Evolutionary conservation across 2,888 invertebrate genomes (phyloP), one percentile per base, ranked within the genome.

Genomic region (Melangyna quadrimaculata): DNA sequence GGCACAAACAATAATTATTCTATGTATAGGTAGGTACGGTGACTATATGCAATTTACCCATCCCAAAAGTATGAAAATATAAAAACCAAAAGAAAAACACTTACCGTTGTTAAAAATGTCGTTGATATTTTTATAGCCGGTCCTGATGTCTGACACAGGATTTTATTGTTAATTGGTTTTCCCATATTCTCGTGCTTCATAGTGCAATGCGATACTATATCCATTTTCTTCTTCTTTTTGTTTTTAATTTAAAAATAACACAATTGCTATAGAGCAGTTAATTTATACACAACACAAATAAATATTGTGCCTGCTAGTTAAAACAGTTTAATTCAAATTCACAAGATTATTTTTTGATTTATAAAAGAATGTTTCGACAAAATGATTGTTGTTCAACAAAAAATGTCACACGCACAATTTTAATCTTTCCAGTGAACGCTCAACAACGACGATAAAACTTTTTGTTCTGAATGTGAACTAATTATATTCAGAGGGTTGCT

Each of bases 141-240:
- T 35, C 86, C 86, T 43, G 86, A 86, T 22, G 86, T 86, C 65
- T 86, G 77, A 65, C 86, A 86, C 27, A 86, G 69, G 35, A 86
- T 86, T 81, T 81, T 86, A 29, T 86, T 86, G 45, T 86, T 86
- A 35, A 86, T 86, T 48, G 81, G 86, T 14, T 69, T 73, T 57
- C 81, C 86, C 81, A 86, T 86, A 57, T 72, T 86, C 48, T 77
- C 80, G 43, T 86, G 86, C 55, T 86, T 86, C 77, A 86, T 81
- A 22, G 81, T 51, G 27, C 86, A 86, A 59, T 86, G 86, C 40
- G 86, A 81, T 78, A 86, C 86, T 81, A 86, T 86, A 86, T 86
- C 86, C 86, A 86, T 86, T 35, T 77, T 86, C 29, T 17, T 63
- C 0, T 51, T 24, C 24, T 35, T 37, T n/a, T n/a, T n/a, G n/a